These are phyloP conservation scores for Adoxophyes honmai DNA, from an alignment of 1,140 invertebrate genomes.

Conservation along the genomic window DNA sequence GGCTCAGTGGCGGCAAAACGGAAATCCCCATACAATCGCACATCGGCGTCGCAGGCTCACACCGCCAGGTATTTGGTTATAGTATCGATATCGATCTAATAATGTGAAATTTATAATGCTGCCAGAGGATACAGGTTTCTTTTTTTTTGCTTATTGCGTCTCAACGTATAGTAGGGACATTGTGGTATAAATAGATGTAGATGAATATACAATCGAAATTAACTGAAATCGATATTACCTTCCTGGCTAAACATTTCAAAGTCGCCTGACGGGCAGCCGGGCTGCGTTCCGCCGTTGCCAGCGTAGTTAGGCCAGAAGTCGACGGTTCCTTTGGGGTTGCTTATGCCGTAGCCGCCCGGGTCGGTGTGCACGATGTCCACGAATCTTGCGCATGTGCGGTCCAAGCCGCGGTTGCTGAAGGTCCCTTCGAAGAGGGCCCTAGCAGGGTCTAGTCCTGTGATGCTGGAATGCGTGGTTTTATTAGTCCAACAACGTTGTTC, in stretches of 20 bases:
- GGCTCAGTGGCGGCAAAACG: no score
- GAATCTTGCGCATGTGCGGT: slow-evolving; percentile 69
- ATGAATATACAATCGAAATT: no score
- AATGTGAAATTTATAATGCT: no score
- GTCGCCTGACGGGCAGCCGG: slow-evolving; percentile 78
- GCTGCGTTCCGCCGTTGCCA: slow-evolving; percentile 75
- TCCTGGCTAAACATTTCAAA: slow-evolving; percentile 47
- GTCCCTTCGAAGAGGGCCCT: slow-evolving; percentile 55
- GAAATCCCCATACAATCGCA: no score
- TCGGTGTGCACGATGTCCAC: slow-evolving; percentile 79
- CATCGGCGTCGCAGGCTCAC: no score
- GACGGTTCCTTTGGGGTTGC: slow-evolving; percentile 74
- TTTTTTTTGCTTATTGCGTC: no score
- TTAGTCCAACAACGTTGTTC: no score
- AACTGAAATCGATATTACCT: slow-evolving; percentile 45
- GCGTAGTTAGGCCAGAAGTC: slow-evolving; percentile 83
- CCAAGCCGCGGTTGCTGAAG: slow-evolving; percentile 39
- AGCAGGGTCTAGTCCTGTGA: slow-evolving; percentile 76
- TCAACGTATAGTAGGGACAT: no score
- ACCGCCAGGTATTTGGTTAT: no score
- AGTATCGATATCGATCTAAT: no score
- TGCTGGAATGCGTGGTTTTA: slow-evolving; percentile 38
- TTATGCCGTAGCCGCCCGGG: slow-evolving; percentile 68
- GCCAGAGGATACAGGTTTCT: no score
- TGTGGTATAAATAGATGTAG: no score